Conservation (phyloP, 2,113 vertebrate genomes). For the Arizona elegans region DNA sequence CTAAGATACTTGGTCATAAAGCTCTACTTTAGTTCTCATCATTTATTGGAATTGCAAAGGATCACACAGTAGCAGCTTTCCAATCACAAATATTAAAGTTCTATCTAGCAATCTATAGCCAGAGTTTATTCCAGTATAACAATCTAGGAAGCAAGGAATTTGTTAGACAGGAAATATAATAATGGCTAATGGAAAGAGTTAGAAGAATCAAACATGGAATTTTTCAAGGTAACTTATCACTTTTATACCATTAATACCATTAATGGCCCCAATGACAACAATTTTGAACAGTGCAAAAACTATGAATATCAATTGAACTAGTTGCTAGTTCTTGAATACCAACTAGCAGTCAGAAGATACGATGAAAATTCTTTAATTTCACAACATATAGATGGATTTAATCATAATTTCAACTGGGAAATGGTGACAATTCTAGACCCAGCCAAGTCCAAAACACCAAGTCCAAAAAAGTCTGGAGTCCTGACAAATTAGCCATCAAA, state of each 20-base stretch:
- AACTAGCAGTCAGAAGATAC: neutral
- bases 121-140: neutral
- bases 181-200: neutral
- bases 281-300: neutral
- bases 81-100: neutral
- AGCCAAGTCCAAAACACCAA: neutral
- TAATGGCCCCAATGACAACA: neutral
- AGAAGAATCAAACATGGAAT: neutral
- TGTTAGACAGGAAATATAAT: neutral
- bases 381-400: neutral
- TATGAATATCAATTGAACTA: neutral
- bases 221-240: neutral
- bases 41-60: neutral
- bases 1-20: neutral
- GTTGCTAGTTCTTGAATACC: neutral
- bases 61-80: neutral
- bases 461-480: neutral
- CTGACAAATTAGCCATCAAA: neutral
- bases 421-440: neutral
- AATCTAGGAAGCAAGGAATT: neutral
- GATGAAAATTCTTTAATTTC: neutral
- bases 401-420: neutral
- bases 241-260: neutral
- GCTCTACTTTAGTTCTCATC: neutral
- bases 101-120: neutral